Base-by-base conservation (phyloP, 2,888 invertebrate species). In the Scaptodrosophila latifasciaeformis region DNA sequence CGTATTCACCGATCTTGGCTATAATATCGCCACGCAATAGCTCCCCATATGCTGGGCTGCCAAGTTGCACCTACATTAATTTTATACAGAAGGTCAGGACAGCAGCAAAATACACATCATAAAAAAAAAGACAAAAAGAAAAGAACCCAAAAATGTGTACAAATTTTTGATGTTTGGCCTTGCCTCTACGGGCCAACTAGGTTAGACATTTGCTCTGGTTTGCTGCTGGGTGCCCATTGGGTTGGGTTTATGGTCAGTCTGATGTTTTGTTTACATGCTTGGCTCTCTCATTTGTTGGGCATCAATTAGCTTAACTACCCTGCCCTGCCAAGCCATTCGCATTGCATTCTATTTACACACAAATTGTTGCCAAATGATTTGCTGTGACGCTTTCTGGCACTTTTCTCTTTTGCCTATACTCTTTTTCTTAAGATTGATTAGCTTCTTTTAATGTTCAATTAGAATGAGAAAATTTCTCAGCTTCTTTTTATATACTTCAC, bases 21-120 rank as follows among this genome's bases (percentile, higher is more conserved):
- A 97, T 93, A 82, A 96, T 91, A 88, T 97, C 97, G 69, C 97
- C 97, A 66, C 95, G 90, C 70, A 93, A 90, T 67, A 97, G 90
- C 78, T 93, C 92, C 48, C 93, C 93, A 77, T 93, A 92, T n/a
- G 94, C 92, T 1, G 95, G 95, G 62, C 93, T 92, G 64, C 94
- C 94, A 54, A 92, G 91, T 81, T 93, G 93, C 83, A 96, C 96
- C 97, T 97, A 63, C 42, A 57, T 65, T 48, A 63, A 69, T 57
- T 53, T 60, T 56, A 56, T 56, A 15, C 17, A 47, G 10, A 18
- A 44, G 31, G 31, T 31, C 31, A n/a, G n/a, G n/a, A n/a, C n/a
- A n/a, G n/a, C n/a, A n/a, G n/a, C n/a, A n/a, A n/a, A n/a, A n/a
- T n/a, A 2, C 31, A 10, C 31, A n/a, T 10, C 31, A 4, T 10